Evolutionary conservation across 2,113 vertebrate species (phyloP).

Genomic region (Pelecanus crispus): DNA sequence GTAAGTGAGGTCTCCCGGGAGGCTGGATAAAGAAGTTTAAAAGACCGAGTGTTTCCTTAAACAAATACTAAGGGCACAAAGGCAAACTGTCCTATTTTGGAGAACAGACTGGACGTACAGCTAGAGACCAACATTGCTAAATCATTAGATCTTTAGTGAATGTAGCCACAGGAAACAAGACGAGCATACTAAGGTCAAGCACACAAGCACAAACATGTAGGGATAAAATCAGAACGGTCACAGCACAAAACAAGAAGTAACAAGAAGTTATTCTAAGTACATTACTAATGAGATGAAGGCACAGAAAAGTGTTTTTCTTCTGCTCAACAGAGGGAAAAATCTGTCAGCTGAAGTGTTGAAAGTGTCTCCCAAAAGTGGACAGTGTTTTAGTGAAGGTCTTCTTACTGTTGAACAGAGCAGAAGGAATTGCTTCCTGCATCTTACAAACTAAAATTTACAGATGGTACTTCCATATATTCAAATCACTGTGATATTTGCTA

Average conservation of each 20-base stretch:
- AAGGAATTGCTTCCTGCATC: background rate
- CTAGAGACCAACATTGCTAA: constrained; percentile 15
- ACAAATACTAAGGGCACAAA: constrained; percentile 18
- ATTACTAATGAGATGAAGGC: background rate
- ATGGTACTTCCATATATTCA: background rate
- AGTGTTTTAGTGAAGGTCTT: background rate
- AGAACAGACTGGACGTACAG: constrained; percentile 36
- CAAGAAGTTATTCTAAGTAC: constrained; percentile 39
- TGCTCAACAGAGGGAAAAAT: background rate
- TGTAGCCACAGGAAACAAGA: constrained; percentile 31
- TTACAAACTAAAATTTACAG: background rate
- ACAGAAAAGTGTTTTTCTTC: background rate
- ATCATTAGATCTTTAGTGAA: constrained; percentile 10
- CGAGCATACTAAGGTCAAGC: background rate
- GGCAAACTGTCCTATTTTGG: constrained; percentile 52
- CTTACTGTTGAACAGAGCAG: background rate
- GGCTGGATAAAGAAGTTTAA: background rate
- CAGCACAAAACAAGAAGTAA: constrained; percentile 32
- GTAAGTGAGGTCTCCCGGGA: background rate
- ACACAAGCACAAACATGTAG: constrained; percentile 9
- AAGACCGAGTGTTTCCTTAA: background rate
- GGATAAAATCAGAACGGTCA: constrained; percentile 49
- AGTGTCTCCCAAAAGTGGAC: background rate
- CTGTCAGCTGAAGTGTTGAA: background rate
- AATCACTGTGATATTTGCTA: background rate